A percentile compares a stretch with the other conserved stretches of the same genome.
These are phyloP conservation scores for Nephila pilipes DNA, from an alignment of 1,140 invertebrate genomes.

Conservation along the genomic window DNA sequence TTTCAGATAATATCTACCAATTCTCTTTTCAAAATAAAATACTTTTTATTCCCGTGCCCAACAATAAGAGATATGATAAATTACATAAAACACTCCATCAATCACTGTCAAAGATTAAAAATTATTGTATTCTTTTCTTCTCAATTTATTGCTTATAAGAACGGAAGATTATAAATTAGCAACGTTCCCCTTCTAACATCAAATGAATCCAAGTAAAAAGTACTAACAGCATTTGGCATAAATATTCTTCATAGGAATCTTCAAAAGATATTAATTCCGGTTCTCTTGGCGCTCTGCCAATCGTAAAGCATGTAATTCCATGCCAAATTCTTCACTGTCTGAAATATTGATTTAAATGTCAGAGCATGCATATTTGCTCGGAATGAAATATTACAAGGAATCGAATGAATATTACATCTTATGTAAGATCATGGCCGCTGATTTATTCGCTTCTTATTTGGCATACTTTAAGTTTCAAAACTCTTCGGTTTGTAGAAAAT, in stretches of 20 bases:
- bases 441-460: not conserved
- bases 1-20: not conserved
- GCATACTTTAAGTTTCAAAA: not conserved
- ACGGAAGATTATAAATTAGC: constrained; percentile 22
- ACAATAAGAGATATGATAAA: constrained; percentile 20
- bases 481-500: not conserved
- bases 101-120: constrained; percentile 23
- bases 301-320: constrained; percentile 36
- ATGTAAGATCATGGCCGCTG: not conserved
- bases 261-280: constrained; percentile 39
- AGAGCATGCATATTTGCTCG: constrained; percentile 26
- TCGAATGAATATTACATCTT: constrained; percentile 40
- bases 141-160: constrained; percentile 36
- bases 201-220: constrained; percentile 21
- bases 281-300: constrained; percentile 14
- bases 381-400: constrained; percentile 29
- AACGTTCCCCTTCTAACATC: not conserved
- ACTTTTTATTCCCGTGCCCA: not conserved
- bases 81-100: not conserved
- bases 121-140: constrained; percentile 39
- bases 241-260: constrained; percentile 26
- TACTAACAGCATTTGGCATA: constrained; percentile 8
- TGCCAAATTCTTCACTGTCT: constrained; percentile 25
- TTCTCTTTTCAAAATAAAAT: not conserved
- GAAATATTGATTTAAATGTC: constrained; percentile 50